Evolutionary conservation across 2,888 invertebrate genomes (phyloP).

Genomic region (Agrotis segetum): DNA sequence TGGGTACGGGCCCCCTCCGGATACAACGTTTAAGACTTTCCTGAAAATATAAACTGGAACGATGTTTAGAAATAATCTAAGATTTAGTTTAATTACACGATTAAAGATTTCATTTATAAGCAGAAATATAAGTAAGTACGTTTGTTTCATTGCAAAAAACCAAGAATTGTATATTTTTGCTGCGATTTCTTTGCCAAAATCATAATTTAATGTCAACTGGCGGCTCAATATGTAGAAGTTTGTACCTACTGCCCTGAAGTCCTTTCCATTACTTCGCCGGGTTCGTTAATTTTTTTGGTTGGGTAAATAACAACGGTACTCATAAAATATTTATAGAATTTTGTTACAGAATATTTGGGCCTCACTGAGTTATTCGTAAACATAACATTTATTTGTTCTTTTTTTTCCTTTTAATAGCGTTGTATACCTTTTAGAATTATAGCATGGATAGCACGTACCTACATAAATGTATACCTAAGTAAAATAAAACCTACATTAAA

Average conservation of each 20-base stretch:
- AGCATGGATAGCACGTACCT: too few relatives aligned
- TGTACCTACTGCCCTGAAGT: not conserved
- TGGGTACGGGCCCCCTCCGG: slow-evolving; percentile 30
- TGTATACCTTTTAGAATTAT: too few relatives aligned
- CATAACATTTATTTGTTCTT: too few relatives aligned
- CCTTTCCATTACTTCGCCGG: not conserved
- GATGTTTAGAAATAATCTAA: slow-evolving; percentile 1
- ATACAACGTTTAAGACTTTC: slow-evolving; percentile 22
- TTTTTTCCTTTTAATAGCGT: too few relatives aligned
- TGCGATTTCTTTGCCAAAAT: not conserved
- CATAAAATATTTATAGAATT: too few relatives aligned
- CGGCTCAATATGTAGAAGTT: not conserved
- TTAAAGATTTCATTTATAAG: not conserved
- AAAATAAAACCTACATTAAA: too few relatives aligned
- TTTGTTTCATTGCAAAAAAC: not conserved
- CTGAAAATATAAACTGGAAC: not conserved
- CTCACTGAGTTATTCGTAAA: not conserved
- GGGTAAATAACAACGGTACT: not conserved
- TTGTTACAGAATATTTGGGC: not conserved
- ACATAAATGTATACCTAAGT: too few relatives aligned
- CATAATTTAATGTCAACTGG: not conserved
- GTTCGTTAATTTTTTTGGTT: not conserved
- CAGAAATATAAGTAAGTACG: too few relatives aligned
- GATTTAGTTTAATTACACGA: not conserved
- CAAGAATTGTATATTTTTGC: not conserved